These are phyloP conservation scores for Matsumyia berberina DNA, from an alignment of 2,888 invertebrate species.

Conservation along the genomic window DNA sequence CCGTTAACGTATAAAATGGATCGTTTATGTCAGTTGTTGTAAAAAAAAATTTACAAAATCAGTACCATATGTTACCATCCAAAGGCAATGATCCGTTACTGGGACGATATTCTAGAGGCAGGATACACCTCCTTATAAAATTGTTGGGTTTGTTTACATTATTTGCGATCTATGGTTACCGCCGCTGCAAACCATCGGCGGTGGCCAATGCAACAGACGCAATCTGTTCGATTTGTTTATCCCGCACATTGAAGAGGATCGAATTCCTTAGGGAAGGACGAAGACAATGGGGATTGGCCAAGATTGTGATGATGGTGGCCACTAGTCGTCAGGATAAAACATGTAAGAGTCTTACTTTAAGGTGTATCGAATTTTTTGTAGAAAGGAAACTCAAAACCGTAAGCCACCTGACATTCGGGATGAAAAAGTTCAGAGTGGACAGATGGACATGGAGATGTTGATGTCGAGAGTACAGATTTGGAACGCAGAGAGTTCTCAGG, in stretches of 20 bases:
- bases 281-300: conserved; percentile 38
- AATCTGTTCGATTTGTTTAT: conserved; percentile 72
- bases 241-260: conserved; percentile 43
- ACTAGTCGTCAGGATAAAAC: conserved; percentile 7
- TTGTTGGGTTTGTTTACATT: conserved; percentile 66
- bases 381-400: conserved; percentile 27
- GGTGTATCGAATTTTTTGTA: conserved; percentile 5
- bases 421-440: background rate
- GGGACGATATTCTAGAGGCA: conserved; percentile 36
- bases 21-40: conserved; percentile 42
- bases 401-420: conserved; percentile 28
- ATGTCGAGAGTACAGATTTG: no score
- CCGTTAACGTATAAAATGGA: conserved; percentile 65
- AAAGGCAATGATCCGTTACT: conserved; percentile 44
- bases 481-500: no score
- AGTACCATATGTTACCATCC: conserved; percentile 57
- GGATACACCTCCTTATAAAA: conserved; percentile 60
- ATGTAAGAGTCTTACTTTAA: background rate
- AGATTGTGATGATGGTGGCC: conserved; percentile 30
- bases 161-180: conserved; percentile 59
- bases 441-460: no score
- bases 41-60: conserved; percentile 40
- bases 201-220: conserved; percentile 43
- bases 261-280: conserved; percentile 42
- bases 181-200: conserved; percentile 6